Conservation (phyloP, 2,888 invertebrate genomes). For the Craniophora ligustri region DNA sequence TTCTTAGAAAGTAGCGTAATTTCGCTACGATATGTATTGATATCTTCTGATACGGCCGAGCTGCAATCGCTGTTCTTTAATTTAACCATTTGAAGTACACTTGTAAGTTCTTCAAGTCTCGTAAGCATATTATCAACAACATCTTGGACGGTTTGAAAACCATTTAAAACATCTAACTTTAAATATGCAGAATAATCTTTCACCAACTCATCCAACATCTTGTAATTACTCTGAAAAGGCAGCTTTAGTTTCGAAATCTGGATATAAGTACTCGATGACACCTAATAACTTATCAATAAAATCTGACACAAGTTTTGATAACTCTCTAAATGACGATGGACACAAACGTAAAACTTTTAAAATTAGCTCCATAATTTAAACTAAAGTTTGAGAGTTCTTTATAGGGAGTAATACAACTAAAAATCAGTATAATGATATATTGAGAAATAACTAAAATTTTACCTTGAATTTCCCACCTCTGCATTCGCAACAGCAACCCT, state of each 20-base stretch:
- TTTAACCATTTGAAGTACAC: slow-evolving; percentile 89
- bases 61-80: slow-evolving; percentile 82
- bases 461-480: slow-evolving; percentile 53
- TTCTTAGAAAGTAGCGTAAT: slow-evolving; percentile 86
- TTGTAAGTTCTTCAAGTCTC: slow-evolving; percentile 90
- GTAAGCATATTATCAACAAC: slow-evolving; percentile 91
- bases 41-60: slow-evolving; percentile 84
- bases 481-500: slow-evolving; percentile 40
- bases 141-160: slow-evolving; percentile 89
- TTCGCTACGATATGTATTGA: slow-evolving; percentile 84
- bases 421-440: slow-evolving; percentile 28
- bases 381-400: neutral
- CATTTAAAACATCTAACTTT: slow-evolving; percentile 85
- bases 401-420: slow-evolving; percentile 12
- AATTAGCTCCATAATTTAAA: slow-evolving; percentile 72
- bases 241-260: slow-evolving; percentile 74
- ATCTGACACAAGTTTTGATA: slow-evolving; percentile 78
- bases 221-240: slow-evolving; percentile 41
- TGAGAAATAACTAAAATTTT: slow-evolving; percentile 44
- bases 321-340: slow-evolving; percentile 71
- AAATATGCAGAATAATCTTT: slow-evolving; percentile 88
- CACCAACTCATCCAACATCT: slow-evolving; percentile 86
- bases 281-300: slow-evolving; percentile 72
- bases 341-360: slow-evolving; percentile 70
- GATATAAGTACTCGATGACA: slow-evolving; percentile 81